Evolutionary conservation across 2,113 vertebrate genomes (phyloP), one percentile per base, ranked within the genome.

Genomic region (Athene cunicularia): DNA sequence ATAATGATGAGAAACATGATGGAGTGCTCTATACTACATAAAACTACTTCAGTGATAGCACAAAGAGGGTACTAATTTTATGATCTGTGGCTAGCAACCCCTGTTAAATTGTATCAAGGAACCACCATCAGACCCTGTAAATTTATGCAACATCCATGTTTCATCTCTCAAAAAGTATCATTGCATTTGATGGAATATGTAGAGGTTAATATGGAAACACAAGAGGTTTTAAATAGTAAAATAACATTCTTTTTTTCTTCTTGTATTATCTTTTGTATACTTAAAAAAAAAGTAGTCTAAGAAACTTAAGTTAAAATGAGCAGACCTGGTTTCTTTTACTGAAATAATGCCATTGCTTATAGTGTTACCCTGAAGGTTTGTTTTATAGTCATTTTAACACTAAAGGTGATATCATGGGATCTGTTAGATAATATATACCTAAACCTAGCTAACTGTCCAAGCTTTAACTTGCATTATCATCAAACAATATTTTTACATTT

Each of bases 41-140:
- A 87, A 95, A 81, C 41, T 50, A 56, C 37, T 67, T 86, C 39
- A 68, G 63, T 86, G 90, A 95, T 88, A 95, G 86, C 66, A 88
- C 33, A 76, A 90, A 89, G 39, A 33, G 49, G 37, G 37, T 53
- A 70, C 28, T 85, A 63, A 91, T 76, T 88, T 95, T 91, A 86
- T 79, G 80, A 97, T 49, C 18, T 73, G 55, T 88, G 37, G 45
- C 83, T 71, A 71, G 79, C 84, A 89, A 49, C 15, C 11, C 16
- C 80, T 83, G 41, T 16, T 90, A 93, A 52, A 49, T 75, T 91
- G 26, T 64, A 86, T 82, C 79, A 94, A 70, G 88, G 58, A 93
- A 70, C 41, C 49, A 71, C 41, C 33, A 43, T 11, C 17, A 62
- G 43, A 85, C 58, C 53, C 47, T 18, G 22, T 53, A 97, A 93